phyloP scores from a whole-genome alignment of 2,113 vertebrate species.

The Larimichthys crocea region DNA sequence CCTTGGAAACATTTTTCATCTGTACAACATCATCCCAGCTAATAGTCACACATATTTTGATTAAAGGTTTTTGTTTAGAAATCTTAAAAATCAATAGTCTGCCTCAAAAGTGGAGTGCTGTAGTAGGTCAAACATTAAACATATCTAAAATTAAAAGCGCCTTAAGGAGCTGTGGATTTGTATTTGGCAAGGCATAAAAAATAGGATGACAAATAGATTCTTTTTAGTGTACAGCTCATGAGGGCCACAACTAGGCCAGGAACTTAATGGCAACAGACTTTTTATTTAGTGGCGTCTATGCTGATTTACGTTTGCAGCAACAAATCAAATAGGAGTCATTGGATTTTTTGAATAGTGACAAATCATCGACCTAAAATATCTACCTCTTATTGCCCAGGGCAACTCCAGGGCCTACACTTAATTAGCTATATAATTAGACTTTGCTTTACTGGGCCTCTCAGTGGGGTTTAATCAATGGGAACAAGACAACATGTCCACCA shows the following conservation, averaged over 20 bases:
- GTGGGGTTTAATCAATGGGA: slow-evolving; percentile 79
- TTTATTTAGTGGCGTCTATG: slow-evolving; percentile 65
- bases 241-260: slow-evolving; percentile 57
- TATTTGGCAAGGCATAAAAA: slow-evolving; percentile 25
- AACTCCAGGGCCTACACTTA: slow-evolving; percentile 70
- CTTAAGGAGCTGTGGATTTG: slow-evolving; percentile 6
- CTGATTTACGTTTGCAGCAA: slow-evolving; percentile 71
- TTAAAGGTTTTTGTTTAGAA: not conserved
- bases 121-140: slow-evolving; percentile 2
- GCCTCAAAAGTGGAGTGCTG: not conserved
- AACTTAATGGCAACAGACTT: slow-evolving; percentile 52
- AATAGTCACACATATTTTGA: not conserved
- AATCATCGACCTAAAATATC: slow-evolving; percentile 82
- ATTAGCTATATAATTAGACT: slow-evolving; percentile 85
- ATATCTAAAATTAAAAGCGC: slow-evolving; percentile 12
- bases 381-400: slow-evolving; percentile 72
- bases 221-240: slow-evolving; percentile 41
- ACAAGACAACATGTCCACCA: slow-evolving; percentile 74
- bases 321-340: slow-evolving; percentile 74
- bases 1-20: slow-evolving; percentile 17
- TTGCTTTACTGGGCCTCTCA: slow-evolving; percentile 79
- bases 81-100: slow-evolving; percentile 6
- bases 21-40: slow-evolving; percentile 24
- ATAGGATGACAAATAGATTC: slow-evolving; percentile 48
- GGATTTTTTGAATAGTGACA: slow-evolving; percentile 80